A percentile compares a stretch with the other conserved stretches of the same genome.
phyloP scores from a whole-genome alignment of 1,140 invertebrate genomes.

The Araneus ventricosus region DNA sequence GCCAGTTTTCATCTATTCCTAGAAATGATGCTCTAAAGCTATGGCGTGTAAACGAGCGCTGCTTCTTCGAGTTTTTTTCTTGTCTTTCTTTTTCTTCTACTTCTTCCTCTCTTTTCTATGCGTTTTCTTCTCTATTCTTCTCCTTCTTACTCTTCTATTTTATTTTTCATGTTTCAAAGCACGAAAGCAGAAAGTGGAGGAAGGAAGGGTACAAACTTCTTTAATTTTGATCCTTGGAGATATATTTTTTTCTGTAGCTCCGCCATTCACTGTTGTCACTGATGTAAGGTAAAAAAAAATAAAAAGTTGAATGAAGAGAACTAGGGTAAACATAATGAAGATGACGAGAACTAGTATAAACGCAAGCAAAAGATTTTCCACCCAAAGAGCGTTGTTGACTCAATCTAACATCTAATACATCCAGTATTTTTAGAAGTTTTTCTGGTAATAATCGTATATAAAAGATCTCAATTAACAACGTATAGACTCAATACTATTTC shows the following conservation, averaged over 20 bases:
- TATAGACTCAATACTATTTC: no score
- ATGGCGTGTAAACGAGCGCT: constrained; percentile 22
- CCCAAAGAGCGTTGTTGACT: no score
- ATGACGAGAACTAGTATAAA: no score
- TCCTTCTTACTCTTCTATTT: background rate
- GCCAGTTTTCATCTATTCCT: constrained; percentile 36
- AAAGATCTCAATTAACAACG: no score
- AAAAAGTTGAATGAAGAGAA: no score
- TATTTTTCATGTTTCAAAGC: constrained; percentile 7
- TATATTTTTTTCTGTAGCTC: background rate
- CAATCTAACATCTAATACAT: no score
- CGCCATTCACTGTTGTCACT: background rate
- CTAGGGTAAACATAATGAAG: no score
- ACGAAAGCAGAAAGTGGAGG: constrained; percentile 19
- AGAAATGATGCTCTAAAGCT: constrained; percentile 3
- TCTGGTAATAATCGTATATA: no score
- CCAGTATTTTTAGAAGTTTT: no score
- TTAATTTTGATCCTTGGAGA: background rate
- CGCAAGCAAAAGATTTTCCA: no score
- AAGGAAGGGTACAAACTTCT: constrained; percentile 1
- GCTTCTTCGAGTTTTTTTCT: background rate
- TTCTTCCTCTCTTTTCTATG: background rate
- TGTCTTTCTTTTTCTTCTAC: background rate
- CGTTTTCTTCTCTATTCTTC: background rate
- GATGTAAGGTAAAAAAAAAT: no score